Percentiles rank a stretch among this genome's conserved stretches.
Evolutionary conservation across 2,113 vertebrate species (phyloP).

Genomic region (Grantiella picta): DNA sequence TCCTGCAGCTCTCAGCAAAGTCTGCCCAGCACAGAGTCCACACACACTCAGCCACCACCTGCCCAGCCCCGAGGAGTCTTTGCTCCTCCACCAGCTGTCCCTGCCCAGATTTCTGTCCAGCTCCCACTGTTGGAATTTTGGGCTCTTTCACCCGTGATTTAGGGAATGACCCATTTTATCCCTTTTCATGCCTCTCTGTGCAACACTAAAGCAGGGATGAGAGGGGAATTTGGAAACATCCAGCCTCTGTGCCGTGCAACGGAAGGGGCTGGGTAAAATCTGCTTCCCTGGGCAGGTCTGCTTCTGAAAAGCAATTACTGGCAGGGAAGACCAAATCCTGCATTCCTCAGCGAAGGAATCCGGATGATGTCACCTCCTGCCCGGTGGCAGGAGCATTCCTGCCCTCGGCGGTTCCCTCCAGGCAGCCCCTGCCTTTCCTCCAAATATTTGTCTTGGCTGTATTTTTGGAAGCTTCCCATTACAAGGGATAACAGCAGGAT

Average conservation of each 20-base stretch:
- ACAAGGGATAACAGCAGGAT: slow-evolving; percentile 39
- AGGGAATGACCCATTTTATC: neutral
- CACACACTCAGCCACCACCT: neutral
- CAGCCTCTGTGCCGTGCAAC: fast-evolving
- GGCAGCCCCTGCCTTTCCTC: slow-evolving; percentile 11
- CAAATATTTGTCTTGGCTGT: slow-evolving; percentile 53
- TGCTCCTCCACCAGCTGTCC: neutral
- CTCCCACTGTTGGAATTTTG: neutral
- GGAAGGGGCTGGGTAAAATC: neutral
- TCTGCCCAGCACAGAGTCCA: neutral
- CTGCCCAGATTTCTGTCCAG: neutral
- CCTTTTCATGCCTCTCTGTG: neutral
- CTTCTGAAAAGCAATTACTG: neutral
- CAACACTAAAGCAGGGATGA: fast-evolving
- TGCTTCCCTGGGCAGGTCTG: slow-evolving; percentile 1
- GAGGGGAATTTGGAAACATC: neutral
- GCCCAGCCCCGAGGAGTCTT: neutral
- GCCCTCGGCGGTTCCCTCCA: neutral
- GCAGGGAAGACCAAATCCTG: slow-evolving; percentile 7
- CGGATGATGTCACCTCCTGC: slow-evolving; percentile 52
- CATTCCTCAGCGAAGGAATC: slow-evolving; percentile 47
- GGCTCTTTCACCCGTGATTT: fast-evolving
- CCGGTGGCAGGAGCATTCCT: neutral
- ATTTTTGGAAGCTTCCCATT: neutral
- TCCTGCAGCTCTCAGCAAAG: neutral